Percentiles rank a stretch among this genome's conserved stretches.
These are phyloP conservation scores for Toxonevra muliebris DNA, from an alignment of 2,888 invertebrate genomes.

Conservation along the genomic window DNA sequence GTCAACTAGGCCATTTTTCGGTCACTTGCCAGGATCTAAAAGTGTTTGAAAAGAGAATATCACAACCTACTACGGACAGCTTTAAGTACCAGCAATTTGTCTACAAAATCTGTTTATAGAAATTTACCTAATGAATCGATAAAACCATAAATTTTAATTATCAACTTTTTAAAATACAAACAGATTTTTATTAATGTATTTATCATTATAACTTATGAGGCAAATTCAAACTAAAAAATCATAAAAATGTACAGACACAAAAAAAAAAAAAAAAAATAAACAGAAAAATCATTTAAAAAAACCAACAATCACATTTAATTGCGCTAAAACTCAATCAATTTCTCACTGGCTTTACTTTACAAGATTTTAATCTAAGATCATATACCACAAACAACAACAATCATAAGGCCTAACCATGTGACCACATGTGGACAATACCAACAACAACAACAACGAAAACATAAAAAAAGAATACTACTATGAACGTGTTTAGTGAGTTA, in stretches of 20 bases:
- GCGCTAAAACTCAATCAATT: constrained; percentile 50
- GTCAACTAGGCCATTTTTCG: too few relatives aligned
- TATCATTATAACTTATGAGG: too few relatives aligned
- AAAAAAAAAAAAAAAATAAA: neutral
- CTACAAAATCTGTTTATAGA: too few relatives aligned
- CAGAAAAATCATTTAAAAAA: neutral
- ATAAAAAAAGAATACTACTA: constrained; percentile 26
- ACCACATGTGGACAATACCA: constrained; percentile 32
- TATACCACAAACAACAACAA: constrained; percentile 8
- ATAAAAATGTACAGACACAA: neutral
- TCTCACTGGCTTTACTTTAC: constrained; percentile 40
- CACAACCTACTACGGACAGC: too few relatives aligned
- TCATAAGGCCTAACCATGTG: neutral
- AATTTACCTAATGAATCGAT: too few relatives aligned
- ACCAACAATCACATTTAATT: constrained; percentile 51
- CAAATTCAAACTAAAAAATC: neutral
- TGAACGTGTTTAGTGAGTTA: constrained; percentile 5
- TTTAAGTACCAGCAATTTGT: too few relatives aligned
- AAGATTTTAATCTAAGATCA: constrained; percentile 35
- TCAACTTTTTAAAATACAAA: too few relatives aligned
- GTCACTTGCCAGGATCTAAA: too few relatives aligned
- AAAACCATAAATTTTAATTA: too few relatives aligned
- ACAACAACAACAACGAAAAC: constrained; percentile 18
- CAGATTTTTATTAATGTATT: too few relatives aligned
- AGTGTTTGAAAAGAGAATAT: too few relatives aligned